Base-by-base conservation (phyloP, 2,888 invertebrate species). In the Xestoiulus laeticollis region DNA sequence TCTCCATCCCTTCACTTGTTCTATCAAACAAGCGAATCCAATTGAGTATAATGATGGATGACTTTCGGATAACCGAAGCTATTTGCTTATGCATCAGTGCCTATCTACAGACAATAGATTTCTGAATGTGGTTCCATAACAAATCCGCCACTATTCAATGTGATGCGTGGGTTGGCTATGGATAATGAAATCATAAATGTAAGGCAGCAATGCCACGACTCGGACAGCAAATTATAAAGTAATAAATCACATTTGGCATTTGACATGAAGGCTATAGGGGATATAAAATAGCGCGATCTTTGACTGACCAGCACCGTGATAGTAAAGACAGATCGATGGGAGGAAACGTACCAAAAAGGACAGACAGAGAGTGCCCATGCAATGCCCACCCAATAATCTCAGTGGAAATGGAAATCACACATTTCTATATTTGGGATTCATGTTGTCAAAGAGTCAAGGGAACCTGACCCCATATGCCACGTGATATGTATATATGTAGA, bases 181-280 rank as follows among this genome's bases (percentile, higher is more conserved):
- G 78, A 78, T 78, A 78, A 78, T 78, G 78, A 78, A 78, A 78
- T 78, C 78, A 78, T 78, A 30, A 78, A 78, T 78, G 78, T 78
- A 78, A 68, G 78, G 78, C 26, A 10, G 78, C 78, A 78, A 5
- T 22, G 78, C 30, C 78, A 30, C 78, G 30, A 78, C 30, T 78
- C 78, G 85, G 85, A 85, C 85, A 85, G 38, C 85, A 85, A 48
- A 86, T 86, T 86, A 86, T 86, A 86, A 86, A 86, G 86, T 48
- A 86, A 86, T 86, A 86, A 86, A 86, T 86, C 86, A 86, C 32
- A 86, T 86, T 86, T 86, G 48, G 48, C 59, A 86, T 85, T 38
- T 85, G 85, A 38, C 85, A 85, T 85, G 38, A 38, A 38, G 78
- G 78, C 78, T 78, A 78, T 78, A 78, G 78, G 78, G 78, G 78